Evolutionary conservation across 2,888 invertebrate genomes (phyloP).

Genomic region (Hirudinaria manillensis): DNA sequence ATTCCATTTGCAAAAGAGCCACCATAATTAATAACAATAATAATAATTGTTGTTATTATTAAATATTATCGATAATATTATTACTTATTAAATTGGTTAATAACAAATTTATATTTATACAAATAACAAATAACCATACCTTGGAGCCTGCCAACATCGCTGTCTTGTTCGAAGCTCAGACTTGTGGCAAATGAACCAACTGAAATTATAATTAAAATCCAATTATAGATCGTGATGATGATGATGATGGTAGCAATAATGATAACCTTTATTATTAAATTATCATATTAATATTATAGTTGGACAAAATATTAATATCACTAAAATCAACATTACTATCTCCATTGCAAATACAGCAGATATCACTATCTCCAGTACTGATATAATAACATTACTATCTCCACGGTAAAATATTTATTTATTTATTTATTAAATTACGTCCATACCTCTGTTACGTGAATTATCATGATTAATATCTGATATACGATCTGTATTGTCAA

Average conservation of each 20-base stretch:
- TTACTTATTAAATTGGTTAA: neutral
- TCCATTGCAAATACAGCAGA: neutral
- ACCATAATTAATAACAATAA: too few relatives aligned
- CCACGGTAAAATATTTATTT: too few relatives aligned
- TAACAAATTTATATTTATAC: neutral
- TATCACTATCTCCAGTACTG: neutral
- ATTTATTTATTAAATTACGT: too few relatives aligned
- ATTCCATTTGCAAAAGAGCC: too few relatives aligned
- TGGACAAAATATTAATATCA: too few relatives aligned
- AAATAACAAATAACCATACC: conserved; percentile 44
- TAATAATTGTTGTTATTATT: too few relatives aligned
- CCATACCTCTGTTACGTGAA: too few relatives aligned
- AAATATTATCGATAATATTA: too few relatives aligned
- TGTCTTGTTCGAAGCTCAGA: conserved; percentile 48
- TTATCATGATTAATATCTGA: too few relatives aligned
- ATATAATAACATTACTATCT: neutral
- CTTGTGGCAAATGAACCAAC: conserved; percentile 4
- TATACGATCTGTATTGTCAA: too few relatives aligned
- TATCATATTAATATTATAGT: neutral
- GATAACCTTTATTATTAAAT: neutral
- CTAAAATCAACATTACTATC: neutral
- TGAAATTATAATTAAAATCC: too few relatives aligned
- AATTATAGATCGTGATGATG: conserved; percentile 13
- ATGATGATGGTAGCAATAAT: neutral
- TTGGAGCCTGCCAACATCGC: conserved; percentile 88